Base-by-base conservation (phyloP, 2,113 vertebrate genomes). In the Myrmecophaga tridactyla region DNA sequence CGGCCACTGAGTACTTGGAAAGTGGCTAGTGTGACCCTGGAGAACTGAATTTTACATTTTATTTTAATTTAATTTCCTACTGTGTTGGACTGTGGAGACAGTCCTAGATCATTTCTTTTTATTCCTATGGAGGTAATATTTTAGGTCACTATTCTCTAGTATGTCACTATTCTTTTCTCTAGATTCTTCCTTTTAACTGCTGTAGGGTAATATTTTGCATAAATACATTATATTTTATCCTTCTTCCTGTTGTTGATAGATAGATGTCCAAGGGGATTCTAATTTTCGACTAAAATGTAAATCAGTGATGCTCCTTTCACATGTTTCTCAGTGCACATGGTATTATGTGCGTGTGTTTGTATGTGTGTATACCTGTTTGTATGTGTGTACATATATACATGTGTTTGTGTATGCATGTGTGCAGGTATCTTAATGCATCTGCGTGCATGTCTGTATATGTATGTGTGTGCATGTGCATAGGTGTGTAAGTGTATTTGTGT, bases 21-120 rank as follows among this genome's bases (percentile, higher is more conserved):
- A 23, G 29, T 15, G 31, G 8, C 5, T 0, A 6, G 7, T 0
- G 5, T 4, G 36, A 7, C 27, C 7, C 56, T 23, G 0, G 14
- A 7, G 41, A 15, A 8, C 73, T 0, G 4, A 23, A 51, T 21
- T 56, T 46, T 31, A 21, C 1, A 65, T 20, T 43, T 43, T 6
- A 25, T 58, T 81, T 41, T 8, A 4, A 20, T n/a, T 34, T 6
- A 14, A 18, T 39, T 20, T 13, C 9, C 31, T 20, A 1, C 12
- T 0, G 0, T 3, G 0, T 0, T 3, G n/a, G 41, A 1, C 56
- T 4, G 29, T 4, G n/a, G 17, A 7, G 10, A 4, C 7, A 4
- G 23, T 6, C 7, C 46, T 21, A 1, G 2, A 15, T 4, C 25
- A n/a, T n/a, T n/a, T 48, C 1, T 21, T 85, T 31, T 85, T n/a